These are phyloP conservation scores for Mylabris sibirica DNA, from an alignment of 2,888 invertebrate species.

Conservation along the genomic window DNA sequence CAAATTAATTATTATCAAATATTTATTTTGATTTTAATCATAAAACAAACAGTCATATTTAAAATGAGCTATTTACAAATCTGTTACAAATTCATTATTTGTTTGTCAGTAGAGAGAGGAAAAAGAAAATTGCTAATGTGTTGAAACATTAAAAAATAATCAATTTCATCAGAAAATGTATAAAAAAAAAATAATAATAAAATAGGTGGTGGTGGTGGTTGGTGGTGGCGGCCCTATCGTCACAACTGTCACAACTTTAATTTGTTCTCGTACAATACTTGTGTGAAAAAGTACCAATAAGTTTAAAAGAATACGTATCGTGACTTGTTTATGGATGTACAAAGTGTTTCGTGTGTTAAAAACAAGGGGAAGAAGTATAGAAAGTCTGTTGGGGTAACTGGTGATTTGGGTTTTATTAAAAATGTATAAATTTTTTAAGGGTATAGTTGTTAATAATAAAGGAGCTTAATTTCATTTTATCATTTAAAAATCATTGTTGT, in stretches of 20 bases:
- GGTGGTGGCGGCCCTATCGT: not conserved
- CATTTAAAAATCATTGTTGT: not conserved
- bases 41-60: not conserved
- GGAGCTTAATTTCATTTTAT: not conserved
- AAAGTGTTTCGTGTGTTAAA: not conserved
- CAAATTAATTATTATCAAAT: conserved; percentile 4
- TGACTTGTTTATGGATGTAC: conserved; percentile 4
- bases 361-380: not conserved
- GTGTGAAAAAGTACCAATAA: not conserved
- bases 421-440: not conserved
- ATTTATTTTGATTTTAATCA: conserved; percentile 9
- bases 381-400: not conserved
- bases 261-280: not conserved
- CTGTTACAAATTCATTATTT: not conserved
- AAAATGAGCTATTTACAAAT: not conserved
- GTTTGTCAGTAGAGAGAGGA: not conserved
- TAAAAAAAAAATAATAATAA: not conserved
- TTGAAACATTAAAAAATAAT: conserved; percentile 4
- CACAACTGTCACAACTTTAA: conserved; percentile 10
- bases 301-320: not conserved
- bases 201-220: not conserved
- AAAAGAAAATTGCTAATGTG: not conserved
- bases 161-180: not conserved
- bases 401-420: not conserved
- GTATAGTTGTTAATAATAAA: not conserved